These are phyloP conservation scores for Coelinius sp. DNA, from an alignment of 2,888 invertebrate genomes.

Conservation along the genomic window DNA sequence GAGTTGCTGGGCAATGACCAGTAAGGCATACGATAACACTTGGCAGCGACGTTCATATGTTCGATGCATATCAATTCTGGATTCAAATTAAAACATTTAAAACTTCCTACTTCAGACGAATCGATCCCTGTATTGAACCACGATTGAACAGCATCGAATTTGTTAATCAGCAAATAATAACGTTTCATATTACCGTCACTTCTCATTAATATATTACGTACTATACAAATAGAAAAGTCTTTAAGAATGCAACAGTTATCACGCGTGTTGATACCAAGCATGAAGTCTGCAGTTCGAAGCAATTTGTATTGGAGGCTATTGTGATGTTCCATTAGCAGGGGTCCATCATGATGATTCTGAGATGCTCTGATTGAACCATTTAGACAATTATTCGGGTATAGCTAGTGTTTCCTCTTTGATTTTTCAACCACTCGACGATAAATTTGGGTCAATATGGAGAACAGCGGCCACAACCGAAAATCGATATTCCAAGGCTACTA, in stretches of 20 bases:
- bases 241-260: conserved; percentile 1
- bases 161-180: not conserved
- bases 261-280: not conserved
- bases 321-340: not conserved
- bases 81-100: not conserved
- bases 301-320: not conserved
- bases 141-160: not conserved
- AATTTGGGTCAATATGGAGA: no score
- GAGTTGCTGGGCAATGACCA: not conserved
- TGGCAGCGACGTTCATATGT: not conserved
- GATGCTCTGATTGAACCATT: not conserved
- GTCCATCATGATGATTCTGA: not conserved
- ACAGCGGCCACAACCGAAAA: no score
- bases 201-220: not conserved
- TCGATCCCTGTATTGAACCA: not conserved
- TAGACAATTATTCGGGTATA: not conserved
- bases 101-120: not conserved
- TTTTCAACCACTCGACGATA: not conserved
- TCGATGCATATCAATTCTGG: not conserved
- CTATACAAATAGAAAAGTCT: not conserved
- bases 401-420: not conserved
- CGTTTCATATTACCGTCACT: not conserved
- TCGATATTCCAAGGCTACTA: no score
- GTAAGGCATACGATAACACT: not conserved
- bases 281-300: not conserved